Percentiles rank a stretch among this genome's conserved stretches.
Conservation (phyloP, 2,888 invertebrate genomes). For the Diplazon laetatorius region DNA sequence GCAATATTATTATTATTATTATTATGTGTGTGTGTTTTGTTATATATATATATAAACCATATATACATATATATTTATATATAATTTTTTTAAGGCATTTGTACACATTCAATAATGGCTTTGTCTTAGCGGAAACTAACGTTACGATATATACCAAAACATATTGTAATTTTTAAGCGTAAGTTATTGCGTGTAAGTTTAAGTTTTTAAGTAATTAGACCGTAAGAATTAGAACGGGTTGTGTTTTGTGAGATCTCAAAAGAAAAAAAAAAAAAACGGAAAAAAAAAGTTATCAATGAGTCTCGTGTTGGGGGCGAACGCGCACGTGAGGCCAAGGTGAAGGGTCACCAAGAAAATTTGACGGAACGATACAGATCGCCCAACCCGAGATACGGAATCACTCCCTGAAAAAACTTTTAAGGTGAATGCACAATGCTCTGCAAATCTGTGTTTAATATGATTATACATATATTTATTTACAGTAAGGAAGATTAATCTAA, state of each 20-base stretch:
- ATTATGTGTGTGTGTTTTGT: constrained; percentile 69
- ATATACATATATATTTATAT: constrained; percentile 51
- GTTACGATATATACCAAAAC: constrained; percentile 32
- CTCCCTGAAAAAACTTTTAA: constrained; percentile 81
- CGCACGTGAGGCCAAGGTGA: constrained; percentile 79
- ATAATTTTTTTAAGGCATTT: constrained; percentile 67
- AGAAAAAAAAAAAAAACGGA: too few relatives aligned
- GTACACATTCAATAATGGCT: constrained; percentile 62
- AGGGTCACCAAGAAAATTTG: constrained; percentile 76
- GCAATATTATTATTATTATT: constrained; percentile 60
- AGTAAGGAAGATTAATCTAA: constrained; percentile 79
- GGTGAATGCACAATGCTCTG: constrained; percentile 83
- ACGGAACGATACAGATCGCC: constrained; percentile 79
- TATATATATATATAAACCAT: constrained; percentile 53
- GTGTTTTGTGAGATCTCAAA: constrained; percentile 65
- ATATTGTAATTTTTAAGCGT: constrained; percentile 68
- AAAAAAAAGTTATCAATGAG: too few relatives aligned
- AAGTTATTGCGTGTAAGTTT: constrained; percentile 64
- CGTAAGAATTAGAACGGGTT: too few relatives aligned
- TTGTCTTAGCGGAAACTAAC: constrained; percentile 56
- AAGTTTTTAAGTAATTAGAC: constrained; percentile 57
- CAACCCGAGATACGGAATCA: constrained; percentile 79
- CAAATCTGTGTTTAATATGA: constrained; percentile 82
- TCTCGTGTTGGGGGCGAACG: constrained; percentile 77
- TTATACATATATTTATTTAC: constrained; percentile 81